These are phyloP conservation scores for Orcinus orca DNA, from an alignment of 2,113 vertebrate species.

Conservation along the genomic window DNA sequence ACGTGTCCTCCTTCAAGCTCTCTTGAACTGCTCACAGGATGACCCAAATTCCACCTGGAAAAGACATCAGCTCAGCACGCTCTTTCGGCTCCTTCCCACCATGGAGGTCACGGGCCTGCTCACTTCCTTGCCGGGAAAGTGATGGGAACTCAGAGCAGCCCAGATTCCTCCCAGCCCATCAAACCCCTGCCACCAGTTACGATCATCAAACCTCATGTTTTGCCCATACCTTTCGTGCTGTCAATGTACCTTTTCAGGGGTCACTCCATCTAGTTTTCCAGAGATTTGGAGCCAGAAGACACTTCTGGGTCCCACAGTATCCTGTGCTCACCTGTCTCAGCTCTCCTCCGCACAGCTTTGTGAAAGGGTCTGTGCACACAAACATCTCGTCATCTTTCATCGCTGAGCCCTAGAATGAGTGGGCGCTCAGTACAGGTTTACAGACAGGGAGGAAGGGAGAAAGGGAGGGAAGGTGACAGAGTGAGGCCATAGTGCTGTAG, in stretches of 20 bases:
- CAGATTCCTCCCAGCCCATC: fast-evolving
- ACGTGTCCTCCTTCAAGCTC: background rate
- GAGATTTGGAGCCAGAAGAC: fast-evolving
- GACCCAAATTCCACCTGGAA: background rate
- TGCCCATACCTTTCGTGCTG: fast-evolving
- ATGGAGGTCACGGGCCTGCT: fast-evolving
- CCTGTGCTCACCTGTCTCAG: background rate
- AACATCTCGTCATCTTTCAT: fast-evolving
- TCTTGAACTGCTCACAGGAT: background rate
- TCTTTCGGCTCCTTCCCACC: fast-evolving
- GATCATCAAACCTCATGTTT: fast-evolving
- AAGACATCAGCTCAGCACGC: background rate
- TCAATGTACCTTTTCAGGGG: no score
- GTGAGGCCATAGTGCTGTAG: background rate
- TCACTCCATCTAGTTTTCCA: fast-evolving
- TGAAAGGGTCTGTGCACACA: background rate
- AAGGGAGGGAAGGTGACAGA: no score
- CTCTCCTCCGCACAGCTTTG: fast-evolving
- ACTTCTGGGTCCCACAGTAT: fast-evolving
- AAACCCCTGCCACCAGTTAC: fast-evolving
- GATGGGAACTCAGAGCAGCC: background rate
- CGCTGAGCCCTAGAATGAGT: fast-evolving
- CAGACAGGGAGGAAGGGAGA: background rate
- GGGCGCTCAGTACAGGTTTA: fast-evolving
- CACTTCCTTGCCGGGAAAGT: background rate